Base-by-base conservation (phyloP, 2,797 vertebrate genomes). In the Platalea minor region DNA sequence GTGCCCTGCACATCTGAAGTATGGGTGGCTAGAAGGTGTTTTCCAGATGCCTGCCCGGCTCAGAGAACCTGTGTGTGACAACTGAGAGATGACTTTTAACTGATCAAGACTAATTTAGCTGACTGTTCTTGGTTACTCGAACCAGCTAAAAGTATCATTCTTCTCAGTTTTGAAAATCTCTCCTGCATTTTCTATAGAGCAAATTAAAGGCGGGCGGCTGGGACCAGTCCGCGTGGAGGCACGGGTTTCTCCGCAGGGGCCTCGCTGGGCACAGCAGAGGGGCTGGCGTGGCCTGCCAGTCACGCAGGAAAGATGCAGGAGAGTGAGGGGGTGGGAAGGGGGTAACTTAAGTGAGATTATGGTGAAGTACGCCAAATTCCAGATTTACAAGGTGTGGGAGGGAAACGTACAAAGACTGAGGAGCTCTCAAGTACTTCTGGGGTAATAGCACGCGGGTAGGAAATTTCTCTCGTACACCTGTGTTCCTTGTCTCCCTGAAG, bases 191-290 rank as follows among this genome's bases (percentile, higher is more conserved):
- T 53, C 26, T n/a, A 3, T 4, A 23, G 15, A 45, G 48, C 12
- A 53, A 33, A n/a, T 37, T 13, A 15, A 39, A 79, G 25, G 63
- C 5, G 7, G 33, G 28, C 13, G 45, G 18, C 50, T 37, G 35
- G 41, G 50, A 45, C 14, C 25, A 13, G 41, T 17, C 26, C 57
- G 25, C 0, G 0, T 29, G 20, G 56, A 88, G 23, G 61, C 24
- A 19, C 0, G 0, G 18, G 60, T 54, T 68, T 65, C 25, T 82
- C 46, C 0, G 0, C 29, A 18, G 16, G 35, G 37, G 33, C 39
- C n/a, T 63, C 7, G 31, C 57, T 33, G 35, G 35, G 50, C 14
- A 33, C 70, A n/a, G 48, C 70, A 39, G 51, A 35, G 33, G 73
- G 39, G 26, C 50, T 41, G 23, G 16, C 8, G 3, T 3, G 16